Evolutionary conservation across 2,888 invertebrate genomes (phyloP).

Genomic region (Balanococcus diminutus): DNA sequence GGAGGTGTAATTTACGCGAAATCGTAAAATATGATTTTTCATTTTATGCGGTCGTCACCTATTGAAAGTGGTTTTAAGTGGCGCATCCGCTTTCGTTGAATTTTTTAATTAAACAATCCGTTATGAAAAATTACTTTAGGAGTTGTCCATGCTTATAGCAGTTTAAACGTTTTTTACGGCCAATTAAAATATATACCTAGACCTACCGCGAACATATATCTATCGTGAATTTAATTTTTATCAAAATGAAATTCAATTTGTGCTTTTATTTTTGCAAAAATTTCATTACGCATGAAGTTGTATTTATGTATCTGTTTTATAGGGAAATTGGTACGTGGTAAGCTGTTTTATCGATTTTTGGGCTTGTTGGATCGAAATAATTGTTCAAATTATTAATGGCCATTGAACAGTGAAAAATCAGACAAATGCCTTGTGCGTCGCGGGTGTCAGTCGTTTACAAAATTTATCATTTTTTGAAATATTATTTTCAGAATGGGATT

Average conservation of each 20-base stretch:
- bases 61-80: background rate
- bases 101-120: background rate
- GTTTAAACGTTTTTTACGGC: background rate
- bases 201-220: background rate
- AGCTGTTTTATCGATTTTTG: no score
- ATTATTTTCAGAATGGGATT: no score
- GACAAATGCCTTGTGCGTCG: no score
- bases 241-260: background rate
- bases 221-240: background rate
- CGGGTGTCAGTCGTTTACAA: no score
- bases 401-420: no score
- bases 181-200: background rate
- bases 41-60: background rate
- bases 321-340: no score
- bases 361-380: no score
- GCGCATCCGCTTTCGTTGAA: background rate
- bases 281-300: background rate
- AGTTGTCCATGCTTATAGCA: background rate
- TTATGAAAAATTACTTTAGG: background rate
- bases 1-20: background rate
- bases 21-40: background rate
- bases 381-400: no score
- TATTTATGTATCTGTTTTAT: background rate
- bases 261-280: background rate
- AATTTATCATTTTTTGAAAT: no score